A percentile compares a stretch with the other conserved stretches of the same genome.
Conservation (phyloP, 2,888 invertebrate genomes). For the Beris morrisii region DNA sequence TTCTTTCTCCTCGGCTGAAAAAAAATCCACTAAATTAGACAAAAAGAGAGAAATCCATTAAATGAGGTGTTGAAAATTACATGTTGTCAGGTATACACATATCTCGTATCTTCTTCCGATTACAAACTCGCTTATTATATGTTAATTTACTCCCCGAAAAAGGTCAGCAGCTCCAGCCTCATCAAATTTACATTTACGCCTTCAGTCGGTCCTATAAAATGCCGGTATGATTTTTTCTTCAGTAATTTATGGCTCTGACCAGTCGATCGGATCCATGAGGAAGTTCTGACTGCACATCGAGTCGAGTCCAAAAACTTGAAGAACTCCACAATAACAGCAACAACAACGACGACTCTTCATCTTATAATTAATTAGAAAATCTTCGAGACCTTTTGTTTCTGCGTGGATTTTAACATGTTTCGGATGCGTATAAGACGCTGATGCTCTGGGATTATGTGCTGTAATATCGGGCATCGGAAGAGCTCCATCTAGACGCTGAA, state of each 20-base stretch:
- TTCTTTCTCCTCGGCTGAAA: no score
- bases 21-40: slow-evolving; percentile 6
- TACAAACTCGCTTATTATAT: slow-evolving; percentile 27
- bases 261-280: background rate
- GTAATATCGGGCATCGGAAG: background rate
- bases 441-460: no score
- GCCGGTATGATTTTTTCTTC: slow-evolving; percentile 15
- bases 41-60: slow-evolving; percentile 21
- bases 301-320: no score
- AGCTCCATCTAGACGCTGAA: slow-evolving; percentile 11
- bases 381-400: slow-evolving; percentile 20
- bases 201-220: slow-evolving; percentile 20
- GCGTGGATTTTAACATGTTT: no score
- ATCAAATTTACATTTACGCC: slow-evolving; percentile 29
- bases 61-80: slow-evolving; percentile 32
- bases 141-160: slow-evolving; percentile 30
- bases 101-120: slow-evolving; percentile 4
- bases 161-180: slow-evolving; percentile 31
- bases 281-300: background rate
- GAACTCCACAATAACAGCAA: no score
- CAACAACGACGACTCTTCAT: background rate
- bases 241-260: slow-evolving; percentile 16
- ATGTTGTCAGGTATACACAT: slow-evolving; percentile 16
- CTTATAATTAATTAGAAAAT: slow-evolving; percentile 23
- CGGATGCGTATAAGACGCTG: no score